Evolutionary conservation across 1,140 invertebrate genomes (phyloP), one percentile per base, ranked within the genome.

Genomic region (Heterodera schachtii): DNA sequence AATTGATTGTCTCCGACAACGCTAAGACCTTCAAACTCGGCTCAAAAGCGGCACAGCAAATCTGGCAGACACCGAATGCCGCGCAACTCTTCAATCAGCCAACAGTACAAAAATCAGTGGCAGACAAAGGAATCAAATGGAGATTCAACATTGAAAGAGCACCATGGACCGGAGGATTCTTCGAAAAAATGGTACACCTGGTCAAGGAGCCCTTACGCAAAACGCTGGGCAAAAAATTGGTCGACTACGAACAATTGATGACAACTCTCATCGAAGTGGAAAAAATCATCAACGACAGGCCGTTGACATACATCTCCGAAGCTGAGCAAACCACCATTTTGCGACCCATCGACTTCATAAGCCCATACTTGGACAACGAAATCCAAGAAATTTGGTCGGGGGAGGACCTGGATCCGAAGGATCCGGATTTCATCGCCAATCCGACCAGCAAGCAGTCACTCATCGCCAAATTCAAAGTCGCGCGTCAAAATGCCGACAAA

Each of bases 1-100:
- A 73, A 16, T 64, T 85, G n/a, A 84, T 91, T 3, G 89, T 83
- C 52, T 90, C 87, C 13, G 90, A 92, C 78, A 89, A 90, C 74
- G 90, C 85, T 0, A 90, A 85, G 6, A 90, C 90, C 0, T 60
- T 60, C 57, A 60, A 9, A 60, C 16, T 60, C 9, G 57, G 57
- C 19, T 9, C 57, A 13, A 60, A 60, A 19, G 57, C 57, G 3
- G 57, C 57, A 60, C 9, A 60, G 2, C 8, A 19, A 60, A 60
- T 60, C 16, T 60, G 57, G 57, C 57, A 60, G 3, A 4, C 8
- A 19, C 8, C 57, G 9, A 60, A 60, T 16, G 9, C 13, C 8
- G 19, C 16, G 13, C 57, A 60, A 2, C 8, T 60, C 16, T 19
- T 60, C 9, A 60, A 60, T 19, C 9, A 60, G 3, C 57, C 8